phyloP scores from a whole-genome alignment of 2,797 vertebrate species.

The Rallus crepitans region DNA sequence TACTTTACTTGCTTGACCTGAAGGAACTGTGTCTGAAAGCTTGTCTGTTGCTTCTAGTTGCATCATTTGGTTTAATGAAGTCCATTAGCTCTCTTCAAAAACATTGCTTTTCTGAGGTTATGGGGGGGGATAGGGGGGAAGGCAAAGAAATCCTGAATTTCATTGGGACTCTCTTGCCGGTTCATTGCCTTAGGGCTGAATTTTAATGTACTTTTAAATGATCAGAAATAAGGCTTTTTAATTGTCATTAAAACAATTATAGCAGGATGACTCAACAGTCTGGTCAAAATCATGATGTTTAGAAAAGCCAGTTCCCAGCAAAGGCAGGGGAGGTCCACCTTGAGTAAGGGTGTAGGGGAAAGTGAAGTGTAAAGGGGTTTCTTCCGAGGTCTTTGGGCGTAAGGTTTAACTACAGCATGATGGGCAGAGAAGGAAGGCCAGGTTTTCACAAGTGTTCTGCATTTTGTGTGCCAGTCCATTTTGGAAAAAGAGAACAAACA shows the following conservation, averaged over 20 bases:
- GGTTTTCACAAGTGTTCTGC: background rate
- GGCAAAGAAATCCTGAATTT: constrained; percentile 1
- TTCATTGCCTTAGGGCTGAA: constrained; percentile 1
- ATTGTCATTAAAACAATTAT: background rate
- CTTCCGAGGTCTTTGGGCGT: too few species aligned
- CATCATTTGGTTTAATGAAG: constrained; percentile 39
- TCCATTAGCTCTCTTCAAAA: background rate
- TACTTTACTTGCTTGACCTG: constrained; percentile 13
- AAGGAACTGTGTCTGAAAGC: constrained; percentile 17
- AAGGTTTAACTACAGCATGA: background rate
- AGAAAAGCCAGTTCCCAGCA: background rate
- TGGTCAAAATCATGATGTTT: background rate
- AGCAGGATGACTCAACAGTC: background rate
- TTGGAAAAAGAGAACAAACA: too few species aligned
- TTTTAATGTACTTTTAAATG: constrained; percentile 24
- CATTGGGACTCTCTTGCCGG: background rate
- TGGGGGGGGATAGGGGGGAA: background rate
- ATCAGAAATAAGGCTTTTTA: background rate
- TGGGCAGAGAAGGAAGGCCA: background rate
- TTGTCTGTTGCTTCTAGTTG: constrained; percentile 8
- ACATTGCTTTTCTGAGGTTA: background rate
- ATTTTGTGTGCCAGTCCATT: background rate
- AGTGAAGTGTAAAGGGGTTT: background rate
- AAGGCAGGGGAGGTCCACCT: background rate
- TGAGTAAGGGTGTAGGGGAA: background rate